Conservation (phyloP, 2,797 vertebrate species). For the Mus spretus region DNA sequence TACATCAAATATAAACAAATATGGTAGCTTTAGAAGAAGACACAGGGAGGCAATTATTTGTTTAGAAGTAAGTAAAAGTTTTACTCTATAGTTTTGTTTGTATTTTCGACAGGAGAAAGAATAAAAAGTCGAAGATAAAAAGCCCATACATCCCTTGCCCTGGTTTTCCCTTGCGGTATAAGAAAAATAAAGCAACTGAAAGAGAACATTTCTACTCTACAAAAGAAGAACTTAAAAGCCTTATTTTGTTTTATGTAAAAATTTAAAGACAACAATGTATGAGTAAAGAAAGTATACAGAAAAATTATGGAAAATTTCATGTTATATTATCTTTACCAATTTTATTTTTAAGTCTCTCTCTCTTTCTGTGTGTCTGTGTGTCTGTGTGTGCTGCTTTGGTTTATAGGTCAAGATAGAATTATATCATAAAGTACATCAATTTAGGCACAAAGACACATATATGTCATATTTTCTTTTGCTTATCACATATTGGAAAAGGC, state of each 20-base stretch:
- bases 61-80: not conserved
- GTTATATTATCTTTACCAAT: not conserved
- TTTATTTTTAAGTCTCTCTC: not conserved
- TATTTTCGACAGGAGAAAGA: slow-evolving; percentile 31
- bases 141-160: not conserved
- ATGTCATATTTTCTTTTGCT: slow-evolving; percentile 73
- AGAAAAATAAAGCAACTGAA: slow-evolving; percentile 47
- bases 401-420: slow-evolving; percentile 72
- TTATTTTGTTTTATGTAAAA: slow-evolving; percentile 62
- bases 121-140: slow-evolving; percentile 58
- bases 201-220: slow-evolving; percentile 25
- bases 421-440: slow-evolving; percentile 60
- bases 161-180: slow-evolving; percentile 56
- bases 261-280: slow-evolving; percentile 51
- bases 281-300: slow-evolving; percentile 52
- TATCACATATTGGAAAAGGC: not conserved
- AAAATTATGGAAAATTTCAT: not conserved
- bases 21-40: not conserved
- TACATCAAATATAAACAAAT: not conserved
- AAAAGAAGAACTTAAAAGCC: slow-evolving; percentile 60
- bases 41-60: not conserved
- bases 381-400: not conserved
- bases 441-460: slow-evolving; percentile 78
- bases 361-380: too few relatives aligned
- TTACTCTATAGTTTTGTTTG: slow-evolving; percentile 1